Evolutionary conservation across 2,113 vertebrate species (phyloP).

Genomic region (Notiomystis cincta): DNA sequence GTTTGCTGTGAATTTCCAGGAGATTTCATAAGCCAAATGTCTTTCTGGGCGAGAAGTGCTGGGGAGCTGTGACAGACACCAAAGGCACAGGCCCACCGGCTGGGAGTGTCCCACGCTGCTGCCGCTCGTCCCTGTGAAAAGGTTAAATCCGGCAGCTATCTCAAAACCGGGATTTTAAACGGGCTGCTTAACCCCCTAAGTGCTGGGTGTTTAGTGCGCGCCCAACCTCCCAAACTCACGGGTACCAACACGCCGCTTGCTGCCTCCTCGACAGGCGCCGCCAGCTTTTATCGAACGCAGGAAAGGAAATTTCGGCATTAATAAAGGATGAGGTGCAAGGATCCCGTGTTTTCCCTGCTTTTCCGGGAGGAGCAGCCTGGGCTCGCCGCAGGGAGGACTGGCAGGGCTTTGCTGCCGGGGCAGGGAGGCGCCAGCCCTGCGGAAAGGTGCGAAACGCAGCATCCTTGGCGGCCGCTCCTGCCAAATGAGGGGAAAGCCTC

Average conservation of each 20-base stretch:
- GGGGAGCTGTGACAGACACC: background rate
- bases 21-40: accelerated
- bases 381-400: accelerated
- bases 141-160: background rate
- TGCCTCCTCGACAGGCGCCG: background rate
- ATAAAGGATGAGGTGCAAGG: background rate
- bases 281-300: background rate
- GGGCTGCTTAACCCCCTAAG: too few relatives aligned
- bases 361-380: background rate
- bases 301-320: background rate
- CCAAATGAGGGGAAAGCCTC: background rate
- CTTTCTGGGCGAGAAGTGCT: background rate
- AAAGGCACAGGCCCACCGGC: too few relatives aligned
- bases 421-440: background rate
- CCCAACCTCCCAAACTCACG: accelerated
- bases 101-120: too few relatives aligned
- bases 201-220: accelerated
- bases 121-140: background rate
- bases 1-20: background rate
- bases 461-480: background rate
- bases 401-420: background rate
- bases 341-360: background rate
- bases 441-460: background rate
- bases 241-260: background rate
- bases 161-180: background rate